phyloP scores from a whole-genome alignment of 2,797 vertebrate species.

The Sebastiscus tertius region DNA sequence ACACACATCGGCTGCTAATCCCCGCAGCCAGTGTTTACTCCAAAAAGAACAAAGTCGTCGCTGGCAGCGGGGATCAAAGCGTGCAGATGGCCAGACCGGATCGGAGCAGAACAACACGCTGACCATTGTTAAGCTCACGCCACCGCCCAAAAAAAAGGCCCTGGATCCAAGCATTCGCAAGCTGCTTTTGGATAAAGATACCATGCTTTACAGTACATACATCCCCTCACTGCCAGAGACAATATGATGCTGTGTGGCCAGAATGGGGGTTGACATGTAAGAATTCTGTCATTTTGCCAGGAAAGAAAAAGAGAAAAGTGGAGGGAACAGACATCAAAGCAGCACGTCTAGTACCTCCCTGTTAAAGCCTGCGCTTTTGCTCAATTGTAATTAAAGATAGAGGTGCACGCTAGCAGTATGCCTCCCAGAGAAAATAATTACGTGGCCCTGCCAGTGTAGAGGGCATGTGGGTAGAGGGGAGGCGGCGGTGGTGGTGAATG shows the following conservation, averaged over 20 bases:
- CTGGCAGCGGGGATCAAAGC: slow-evolving; percentile 62
- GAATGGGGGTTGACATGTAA: slow-evolving; percentile 4
- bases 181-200: slow-evolving; percentile 45
- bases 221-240: slow-evolving; percentile 13
- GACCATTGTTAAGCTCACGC: slow-evolving; percentile 46
- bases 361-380: slow-evolving; percentile 48
- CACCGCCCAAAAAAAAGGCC: slow-evolving; percentile 3
- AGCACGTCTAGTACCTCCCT: slow-evolving; percentile 33
- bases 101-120: slow-evolving; percentile 47
- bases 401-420: slow-evolving; percentile 40
- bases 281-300: slow-evolving; percentile 28
- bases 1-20: slow-evolving; percentile 30
- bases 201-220: slow-evolving; percentile 6
- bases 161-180: slow-evolving; percentile 30
- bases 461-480: slow-evolving; percentile 42
- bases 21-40: slow-evolving; percentile 36
- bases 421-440: slow-evolving; percentile 79
- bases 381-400: slow-evolving; percentile 83
- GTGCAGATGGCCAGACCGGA: slow-evolving; percentile 65
- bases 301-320: slow-evolving; percentile 1
- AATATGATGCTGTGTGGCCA: slow-evolving; percentile 20
- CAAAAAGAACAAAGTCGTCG: slow-evolving; percentile 58
- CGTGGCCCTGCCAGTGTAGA: slow-evolving; percentile 45
- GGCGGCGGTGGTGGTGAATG: neutral
- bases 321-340: slow-evolving; percentile 65